phyloP scores from a whole-genome alignment of 2,113 vertebrate genomes.

The Ramphastos sulfuratus region DNA sequence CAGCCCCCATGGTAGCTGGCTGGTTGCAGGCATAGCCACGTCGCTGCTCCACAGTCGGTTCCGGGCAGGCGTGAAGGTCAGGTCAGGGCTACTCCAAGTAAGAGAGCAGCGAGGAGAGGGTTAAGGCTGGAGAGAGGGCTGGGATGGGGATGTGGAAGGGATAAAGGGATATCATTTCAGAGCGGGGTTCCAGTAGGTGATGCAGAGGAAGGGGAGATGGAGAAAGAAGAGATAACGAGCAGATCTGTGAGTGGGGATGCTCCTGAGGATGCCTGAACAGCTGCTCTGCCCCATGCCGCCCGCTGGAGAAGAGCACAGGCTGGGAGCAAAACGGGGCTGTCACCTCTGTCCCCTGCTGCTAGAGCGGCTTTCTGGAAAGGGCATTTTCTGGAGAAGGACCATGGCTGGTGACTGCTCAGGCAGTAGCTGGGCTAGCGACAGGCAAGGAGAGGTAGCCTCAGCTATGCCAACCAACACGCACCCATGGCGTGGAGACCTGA shows the following conservation, averaged over 20 bases:
- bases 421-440: background rate
- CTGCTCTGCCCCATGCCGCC: background rate
- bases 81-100: background rate
- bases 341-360: background rate
- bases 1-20: accelerated
- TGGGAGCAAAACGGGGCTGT: background rate
- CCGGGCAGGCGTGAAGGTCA: background rate
- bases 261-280: background rate
- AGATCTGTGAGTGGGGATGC: background rate
- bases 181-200: background rate
- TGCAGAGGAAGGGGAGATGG: background rate
- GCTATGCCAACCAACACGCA: background rate
- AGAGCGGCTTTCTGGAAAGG: background rate
- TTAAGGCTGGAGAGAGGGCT: conserved; percentile 1
- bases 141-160: background rate
- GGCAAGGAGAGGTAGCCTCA: background rate
- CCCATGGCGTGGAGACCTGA: background rate
- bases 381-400: background rate
- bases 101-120: background rate
- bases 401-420: background rate
- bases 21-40: background rate
- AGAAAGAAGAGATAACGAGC: background rate
- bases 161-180: background rate
- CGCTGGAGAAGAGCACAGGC: background rate
- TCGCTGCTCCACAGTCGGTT: accelerated